Percentiles rank a stretch among this genome's conserved stretches.
These are phyloP conservation scores for Anisognathus igniventris DNA, from an alignment of 2,797 vertebrate genomes.

Conservation along the genomic window DNA sequence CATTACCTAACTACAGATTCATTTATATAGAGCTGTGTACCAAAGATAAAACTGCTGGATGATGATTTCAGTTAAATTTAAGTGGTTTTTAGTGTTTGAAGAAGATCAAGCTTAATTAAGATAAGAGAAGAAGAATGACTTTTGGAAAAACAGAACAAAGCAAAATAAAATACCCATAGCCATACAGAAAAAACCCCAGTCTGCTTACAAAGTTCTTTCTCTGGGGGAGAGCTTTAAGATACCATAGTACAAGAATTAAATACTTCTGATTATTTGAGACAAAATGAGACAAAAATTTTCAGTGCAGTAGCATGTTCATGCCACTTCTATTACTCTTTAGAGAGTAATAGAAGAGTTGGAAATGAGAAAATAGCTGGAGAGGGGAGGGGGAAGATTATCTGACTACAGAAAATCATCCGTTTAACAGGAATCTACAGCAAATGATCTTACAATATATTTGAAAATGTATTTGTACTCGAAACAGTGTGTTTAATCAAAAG, in stretches of 20 bases:
- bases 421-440: neutral
- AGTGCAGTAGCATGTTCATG: neutral
- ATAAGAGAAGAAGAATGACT: neutral
- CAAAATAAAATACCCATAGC: neutral
- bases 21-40: neutral
- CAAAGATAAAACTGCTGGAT: neutral
- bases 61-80: neutral
- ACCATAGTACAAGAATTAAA: neutral
- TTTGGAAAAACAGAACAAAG: neutral
- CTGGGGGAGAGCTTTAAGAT: neutral
- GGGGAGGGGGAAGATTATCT: neutral
- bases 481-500: neutral
- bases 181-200: fast-evolving
- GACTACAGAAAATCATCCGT: neutral
- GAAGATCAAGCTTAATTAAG: neutral
- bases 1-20: neutral
- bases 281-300: neutral
- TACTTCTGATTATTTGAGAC: neutral
- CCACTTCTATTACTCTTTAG: neutral
- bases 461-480: neutral
- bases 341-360: neutral
- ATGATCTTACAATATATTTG: neutral
- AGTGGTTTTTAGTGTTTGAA: neutral
- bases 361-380: neutral
- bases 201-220: neutral